phyloP scores from a whole-genome alignment of 2,113 vertebrate genomes.

The Peucedramus taeniatus region DNA sequence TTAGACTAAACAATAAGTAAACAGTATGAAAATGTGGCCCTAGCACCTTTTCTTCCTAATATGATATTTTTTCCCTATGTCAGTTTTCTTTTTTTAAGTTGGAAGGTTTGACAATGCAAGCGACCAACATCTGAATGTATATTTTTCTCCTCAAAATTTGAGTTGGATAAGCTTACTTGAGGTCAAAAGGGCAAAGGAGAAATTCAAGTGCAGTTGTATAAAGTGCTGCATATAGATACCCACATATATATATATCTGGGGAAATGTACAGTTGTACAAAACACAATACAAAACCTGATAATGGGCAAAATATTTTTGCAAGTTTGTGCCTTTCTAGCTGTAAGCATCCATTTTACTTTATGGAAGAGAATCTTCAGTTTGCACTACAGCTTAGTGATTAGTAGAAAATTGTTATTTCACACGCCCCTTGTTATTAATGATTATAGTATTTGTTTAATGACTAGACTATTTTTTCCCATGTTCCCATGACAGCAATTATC shows the following conservation, averaged over 20 bases:
- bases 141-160: background rate
- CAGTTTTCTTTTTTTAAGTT: background rate
- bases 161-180: background rate
- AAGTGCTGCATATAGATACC: background rate
- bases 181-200: background rate
- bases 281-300: background rate
- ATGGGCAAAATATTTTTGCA: background rate
- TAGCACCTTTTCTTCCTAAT: background rate
- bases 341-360: background rate
- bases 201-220: background rate
- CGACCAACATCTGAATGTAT: background rate
- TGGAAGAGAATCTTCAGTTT: background rate
- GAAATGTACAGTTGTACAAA: background rate
- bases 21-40: background rate
- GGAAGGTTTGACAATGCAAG: background rate
- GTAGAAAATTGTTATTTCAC: constrained; percentile 10
- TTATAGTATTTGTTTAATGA: constrained; percentile 21
- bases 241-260: background rate
- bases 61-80: background rate
- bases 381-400: background rate
- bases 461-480: background rate
- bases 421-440: constrained; percentile 30
- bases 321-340: background rate
- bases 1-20: background rate
- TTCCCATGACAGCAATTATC: constrained; percentile 13